Evolutionary conservation across 2,113 vertebrate genomes (phyloP).

Genomic region (Ciconia stormi): DNA sequence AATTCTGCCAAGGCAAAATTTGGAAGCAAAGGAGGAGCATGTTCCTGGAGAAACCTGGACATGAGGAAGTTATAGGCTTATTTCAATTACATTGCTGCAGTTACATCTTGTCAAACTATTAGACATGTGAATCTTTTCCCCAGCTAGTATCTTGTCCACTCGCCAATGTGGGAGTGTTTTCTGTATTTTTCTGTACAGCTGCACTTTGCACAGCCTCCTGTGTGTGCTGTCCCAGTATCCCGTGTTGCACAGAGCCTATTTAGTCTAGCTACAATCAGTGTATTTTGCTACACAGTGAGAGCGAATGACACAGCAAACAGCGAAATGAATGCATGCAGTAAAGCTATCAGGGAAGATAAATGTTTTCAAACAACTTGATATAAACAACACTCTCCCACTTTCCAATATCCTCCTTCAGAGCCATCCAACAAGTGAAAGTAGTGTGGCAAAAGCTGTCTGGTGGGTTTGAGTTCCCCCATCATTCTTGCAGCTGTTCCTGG

Average conservation of each 20-base stretch:
- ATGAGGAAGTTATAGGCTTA: neutral
- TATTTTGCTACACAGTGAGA: neutral
- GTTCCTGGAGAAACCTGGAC: neutral
- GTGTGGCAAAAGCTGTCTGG: neutral
- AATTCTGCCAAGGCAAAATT: neutral
- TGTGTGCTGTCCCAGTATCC: neutral
- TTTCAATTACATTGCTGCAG: neutral
- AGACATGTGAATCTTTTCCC: neutral
- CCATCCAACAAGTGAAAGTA: neutral
- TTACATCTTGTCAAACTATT: neutral
- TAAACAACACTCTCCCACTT: neutral
- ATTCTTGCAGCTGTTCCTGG: neutral
- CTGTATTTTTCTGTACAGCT: neutral
- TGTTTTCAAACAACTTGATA: neutral
- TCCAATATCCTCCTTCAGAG: neutral
- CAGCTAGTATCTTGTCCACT: neutral
- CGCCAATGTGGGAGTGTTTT: neutral
- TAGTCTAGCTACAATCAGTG: neutral
- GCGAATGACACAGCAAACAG: neutral
- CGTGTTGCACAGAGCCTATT: neutral
- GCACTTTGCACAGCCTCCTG: neutral
- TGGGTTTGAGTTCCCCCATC: neutral
- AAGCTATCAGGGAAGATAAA: neutral
- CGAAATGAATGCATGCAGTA: neutral
- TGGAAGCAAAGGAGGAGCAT: neutral